Base-by-base conservation (phyloP, 2,113 vertebrate species). In the Coptodon bakossiorum region DNA sequence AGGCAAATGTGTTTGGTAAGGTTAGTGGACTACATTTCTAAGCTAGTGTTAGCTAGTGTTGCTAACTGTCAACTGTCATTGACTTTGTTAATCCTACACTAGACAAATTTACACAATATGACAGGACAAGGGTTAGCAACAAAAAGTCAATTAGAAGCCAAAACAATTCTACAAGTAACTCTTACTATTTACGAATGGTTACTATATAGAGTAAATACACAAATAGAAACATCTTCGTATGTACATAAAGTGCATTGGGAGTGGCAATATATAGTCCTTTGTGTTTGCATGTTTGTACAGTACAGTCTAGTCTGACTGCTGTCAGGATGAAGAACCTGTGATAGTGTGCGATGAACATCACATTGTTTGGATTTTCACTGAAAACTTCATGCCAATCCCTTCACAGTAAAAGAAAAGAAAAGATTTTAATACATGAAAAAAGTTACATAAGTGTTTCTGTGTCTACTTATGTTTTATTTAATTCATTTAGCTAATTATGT, bases 1-100 rank as follows among this genome's bases (percentile, higher is more conserved):
- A 22, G 22, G 22, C 22, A 22, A 22, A 22, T 22, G 22, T 43
- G 13, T 45, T 45, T 27, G 38, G 8, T 73, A 24, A 16, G 0
- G 2, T 45, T 45, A 45, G 66, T 27, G 7, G 66, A 73, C 7
- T 16, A 4, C 16, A 45, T 6, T 45, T 73, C 22, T 45, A 45
- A 45, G 66, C 22, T 45, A 73, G 13, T 3, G 2, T 1, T 73
- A 71, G 66, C 22, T 43, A 73, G 66, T 45, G 22, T 45, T 73
- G 66, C 22, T 45, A 73, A 9, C n/a, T 45, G 13, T 27, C 3
- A 8, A 61, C 57, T 61, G 57, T 34, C 16, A 43, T 36, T 36
- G 61, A 66, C 31, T 36, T 36, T 66, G 61, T 66, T 66, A 38
- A 66, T 66, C 61, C 36, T 38, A 7, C 36, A 66, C 61, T 66